Evolutionary conservation across 2,888 invertebrate species (phyloP).

Genomic region (Oscheius sp.): DNA sequence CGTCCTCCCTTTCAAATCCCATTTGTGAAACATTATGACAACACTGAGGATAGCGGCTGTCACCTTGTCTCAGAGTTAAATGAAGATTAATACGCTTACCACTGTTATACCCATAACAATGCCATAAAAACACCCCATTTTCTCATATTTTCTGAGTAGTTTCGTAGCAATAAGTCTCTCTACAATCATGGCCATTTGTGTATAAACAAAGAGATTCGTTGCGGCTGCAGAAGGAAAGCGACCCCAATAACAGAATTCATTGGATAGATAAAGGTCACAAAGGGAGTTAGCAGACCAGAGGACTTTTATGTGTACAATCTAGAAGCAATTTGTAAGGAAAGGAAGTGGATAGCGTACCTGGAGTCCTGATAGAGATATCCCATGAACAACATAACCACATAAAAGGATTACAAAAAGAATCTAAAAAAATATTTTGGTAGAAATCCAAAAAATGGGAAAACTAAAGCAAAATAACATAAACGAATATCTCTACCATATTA

Average conservation of each 20-base stretch:
- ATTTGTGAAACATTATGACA: slow-evolving; percentile 5
- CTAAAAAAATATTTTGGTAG: too few relatives aligned
- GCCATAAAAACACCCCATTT: not conserved
- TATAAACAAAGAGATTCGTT: slow-evolving; percentile 20
- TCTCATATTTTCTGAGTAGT: slow-evolving; percentile 12
- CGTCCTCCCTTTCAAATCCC: slow-evolving; percentile 7
- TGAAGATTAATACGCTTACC: not conserved
- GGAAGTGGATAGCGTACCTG: slow-evolving; percentile 4
- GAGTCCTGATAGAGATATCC: slow-evolving; percentile 2
- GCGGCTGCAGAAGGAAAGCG: slow-evolving; percentile 19
- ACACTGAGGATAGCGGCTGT: not conserved
- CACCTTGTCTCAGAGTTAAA: not conserved
- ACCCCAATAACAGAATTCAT: slow-evolving; percentile 6
- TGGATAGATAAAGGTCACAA: slow-evolving; percentile 13
- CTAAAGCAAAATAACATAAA: not conserved
- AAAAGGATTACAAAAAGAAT: slow-evolving; percentile 7
- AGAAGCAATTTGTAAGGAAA: not conserved
- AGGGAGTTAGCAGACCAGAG: not conserved
- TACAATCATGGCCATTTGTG: slow-evolving; percentile 23
- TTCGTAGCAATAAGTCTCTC: slow-evolving; percentile 6
- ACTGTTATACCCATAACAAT: not conserved
- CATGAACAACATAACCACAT: slow-evolving; percentile 14
- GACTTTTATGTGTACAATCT: slow-evolving; percentile 3
- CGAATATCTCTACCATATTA: too few relatives aligned
- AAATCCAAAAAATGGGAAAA: not conserved